Percentiles rank a stretch among this genome's conserved stretches.
Conservation (phyloP, 2,113 vertebrate genomes). For the Galemys pyrenaicus region DNA sequence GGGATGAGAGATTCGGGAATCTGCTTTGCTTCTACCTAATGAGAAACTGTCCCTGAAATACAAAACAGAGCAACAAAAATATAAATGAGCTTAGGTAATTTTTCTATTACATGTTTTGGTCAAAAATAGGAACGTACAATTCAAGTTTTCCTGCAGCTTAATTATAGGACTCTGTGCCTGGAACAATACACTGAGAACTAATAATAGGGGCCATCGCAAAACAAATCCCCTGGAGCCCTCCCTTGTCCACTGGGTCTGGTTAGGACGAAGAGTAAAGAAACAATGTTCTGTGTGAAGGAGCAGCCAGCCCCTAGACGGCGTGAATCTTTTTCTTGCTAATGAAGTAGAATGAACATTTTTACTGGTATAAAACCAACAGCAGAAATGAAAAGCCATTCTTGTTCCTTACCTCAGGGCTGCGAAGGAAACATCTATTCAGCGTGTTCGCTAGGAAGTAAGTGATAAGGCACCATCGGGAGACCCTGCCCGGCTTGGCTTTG, state of each 20-base stretch:
- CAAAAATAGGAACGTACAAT: conserved; percentile 46
- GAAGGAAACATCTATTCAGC: conserved; percentile 48
- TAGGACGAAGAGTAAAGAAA: conserved; percentile 49
- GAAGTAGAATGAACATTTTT: conserved; percentile 64
- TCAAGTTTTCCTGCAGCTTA: conserved; percentile 24
- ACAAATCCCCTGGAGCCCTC: conserved; percentile 40
- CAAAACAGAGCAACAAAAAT: not conserved
- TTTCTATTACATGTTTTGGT: conserved; percentile 29
- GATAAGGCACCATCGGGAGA: conserved; percentile 27
- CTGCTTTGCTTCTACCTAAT: not conserved
- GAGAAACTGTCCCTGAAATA: not conserved
- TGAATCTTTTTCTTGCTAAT: conserved; percentile 62
- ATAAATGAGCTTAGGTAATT: not conserved
- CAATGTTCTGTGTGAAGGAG: not conserved
- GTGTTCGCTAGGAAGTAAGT: not conserved
- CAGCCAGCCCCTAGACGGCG: not conserved
- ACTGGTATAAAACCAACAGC: conserved; percentile 46
- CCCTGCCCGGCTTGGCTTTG: not conserved
- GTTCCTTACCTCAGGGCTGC: conserved; percentile 52
- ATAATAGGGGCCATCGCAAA: not conserved
- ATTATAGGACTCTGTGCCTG: conserved; percentile 22
- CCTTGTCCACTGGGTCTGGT: not conserved
- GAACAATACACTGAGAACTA: not conserved
- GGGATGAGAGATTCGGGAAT: not conserved
- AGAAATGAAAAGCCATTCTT: conserved; percentile 66